phyloP scores from a whole-genome alignment of 2,797 vertebrate species.

The Tragopan temminckii region DNA sequence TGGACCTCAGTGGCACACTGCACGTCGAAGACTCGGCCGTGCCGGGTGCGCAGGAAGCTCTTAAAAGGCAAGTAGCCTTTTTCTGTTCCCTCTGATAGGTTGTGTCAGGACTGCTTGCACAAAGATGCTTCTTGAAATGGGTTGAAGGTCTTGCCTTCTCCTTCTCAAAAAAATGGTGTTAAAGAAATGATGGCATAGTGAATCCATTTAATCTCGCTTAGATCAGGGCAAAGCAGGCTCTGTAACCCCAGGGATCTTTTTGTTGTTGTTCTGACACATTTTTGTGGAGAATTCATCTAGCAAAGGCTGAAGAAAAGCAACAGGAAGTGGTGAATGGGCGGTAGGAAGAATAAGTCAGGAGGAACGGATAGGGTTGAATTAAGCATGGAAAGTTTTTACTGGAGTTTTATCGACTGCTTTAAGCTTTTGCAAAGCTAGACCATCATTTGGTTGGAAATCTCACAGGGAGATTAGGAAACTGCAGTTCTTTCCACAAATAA shows the following conservation, averaged over 20 bases:
- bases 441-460: not conserved
- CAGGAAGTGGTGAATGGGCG: not conserved
- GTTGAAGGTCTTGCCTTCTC: slow-evolving; percentile 10
- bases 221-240: not conserved
- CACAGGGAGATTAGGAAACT: not conserved
- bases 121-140: slow-evolving; percentile 21
- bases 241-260: not conserved
- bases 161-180: not conserved
- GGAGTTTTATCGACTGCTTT: not conserved
- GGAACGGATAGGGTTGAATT: not conserved
- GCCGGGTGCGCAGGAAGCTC: slow-evolving; percentile 92
- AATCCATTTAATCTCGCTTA: fast-evolving
- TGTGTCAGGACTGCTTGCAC: not conserved
- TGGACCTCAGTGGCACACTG: slow-evolving; percentile 95
- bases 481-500: not conserved
- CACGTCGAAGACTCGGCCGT: slow-evolving; percentile 93
- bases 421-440: not conserved
- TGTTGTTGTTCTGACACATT: not conserved
- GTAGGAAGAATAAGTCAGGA: not conserved
- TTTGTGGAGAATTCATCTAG: not conserved
- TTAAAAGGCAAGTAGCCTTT: slow-evolving; percentile 85
- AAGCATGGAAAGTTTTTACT: not conserved
- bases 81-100: slow-evolving; percentile 12
- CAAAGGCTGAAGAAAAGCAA: not conserved
- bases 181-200: not conserved